Conservation (phyloP, 2,113 vertebrate species). For the Hemibagrus wyckioides region DNA sequence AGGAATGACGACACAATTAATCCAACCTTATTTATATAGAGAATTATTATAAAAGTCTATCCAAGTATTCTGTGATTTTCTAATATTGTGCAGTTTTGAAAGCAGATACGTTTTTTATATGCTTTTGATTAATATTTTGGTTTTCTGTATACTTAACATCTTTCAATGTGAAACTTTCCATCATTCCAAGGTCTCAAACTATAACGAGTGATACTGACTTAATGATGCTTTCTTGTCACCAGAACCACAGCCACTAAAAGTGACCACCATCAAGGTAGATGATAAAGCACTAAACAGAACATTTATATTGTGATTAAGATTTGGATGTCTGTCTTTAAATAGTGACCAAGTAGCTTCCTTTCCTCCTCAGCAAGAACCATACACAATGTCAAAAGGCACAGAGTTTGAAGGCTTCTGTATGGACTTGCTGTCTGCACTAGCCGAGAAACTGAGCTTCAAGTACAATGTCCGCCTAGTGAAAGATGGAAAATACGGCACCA, state of each 20-base stretch:
- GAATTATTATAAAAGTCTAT: neutral
- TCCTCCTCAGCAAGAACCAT: conserved; percentile 77
- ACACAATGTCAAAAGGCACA: conserved; percentile 70
- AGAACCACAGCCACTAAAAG: conserved; percentile 45
- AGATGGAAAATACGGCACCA: conserved; percentile 73
- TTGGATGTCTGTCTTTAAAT: neutral
- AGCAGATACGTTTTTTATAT: neutral
- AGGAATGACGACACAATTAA: neutral
- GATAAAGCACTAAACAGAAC: neutral
- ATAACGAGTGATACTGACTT: neutral
- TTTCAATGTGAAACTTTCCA: neutral
- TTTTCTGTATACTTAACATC: neutral
- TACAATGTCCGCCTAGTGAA: conserved; percentile 79
- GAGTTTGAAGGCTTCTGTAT: conserved; percentile 85
- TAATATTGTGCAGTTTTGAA: neutral
- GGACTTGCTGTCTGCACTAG: conserved; percentile 75
- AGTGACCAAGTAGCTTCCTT: neutral
- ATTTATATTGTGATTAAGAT: neutral
- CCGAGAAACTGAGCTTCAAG: conserved; percentile 75
- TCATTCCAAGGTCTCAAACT: neutral
- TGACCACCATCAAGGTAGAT: conserved; percentile 54
- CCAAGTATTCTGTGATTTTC: neutral
- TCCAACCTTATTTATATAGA: neutral
- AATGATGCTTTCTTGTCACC: neutral
- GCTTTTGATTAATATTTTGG: neutral